Base-by-base conservation (phyloP, 1,140 invertebrate species). In the Drosophila pectinifera region DNA sequence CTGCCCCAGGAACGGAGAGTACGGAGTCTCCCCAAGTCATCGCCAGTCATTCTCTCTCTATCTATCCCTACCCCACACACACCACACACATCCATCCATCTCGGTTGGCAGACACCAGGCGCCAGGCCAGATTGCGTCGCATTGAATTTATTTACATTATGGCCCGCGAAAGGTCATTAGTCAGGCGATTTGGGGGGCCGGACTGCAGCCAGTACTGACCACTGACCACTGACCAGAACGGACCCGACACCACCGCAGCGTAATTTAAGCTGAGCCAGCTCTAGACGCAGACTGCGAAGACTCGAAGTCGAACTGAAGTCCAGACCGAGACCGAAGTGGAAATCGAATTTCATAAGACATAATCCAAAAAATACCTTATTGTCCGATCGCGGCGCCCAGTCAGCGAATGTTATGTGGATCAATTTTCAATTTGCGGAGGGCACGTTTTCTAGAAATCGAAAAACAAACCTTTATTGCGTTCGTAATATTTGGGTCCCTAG, bases 111-210 rank as follows among this genome's bases (percentile, higher is more conserved):
- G 48, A 41, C 45, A 56, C 36, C 56, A 64, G 46, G 63, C 36
- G 16, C 48, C 18, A 24, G 28, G 43, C 11, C 42, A 63, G 14
- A 22, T 38, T n/a, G 42, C 34, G 38, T 24, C 24, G 16, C n/a
- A 46, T 57, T 51, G 64, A 75, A 39, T 57, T 65, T 63, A 67
- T 69, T 78, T 68, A 84, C 73, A 49, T 51, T 61, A 54, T 51
- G 54, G 20, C 39, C 8, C 28, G n/a, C 16, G 61, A 78, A 73
- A 65, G 78, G 68, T 86, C 74, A 86, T 82, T 75, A 86, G 54
- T 74, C 36, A 61, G 51, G 42, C 24, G 28, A 39, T 49, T 65
- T 68, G 43, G 39, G 80, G 79, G 80, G 80, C 80, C 80, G 63
- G 80, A 58, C 79, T 69, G 61, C 39, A 45, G 45, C 34, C 57